Evolutionary conservation across 2,113 vertebrate species (phyloP), one percentile per base, ranked within the genome.

Genomic region (Syngnathoides biaculeatus): DNA sequence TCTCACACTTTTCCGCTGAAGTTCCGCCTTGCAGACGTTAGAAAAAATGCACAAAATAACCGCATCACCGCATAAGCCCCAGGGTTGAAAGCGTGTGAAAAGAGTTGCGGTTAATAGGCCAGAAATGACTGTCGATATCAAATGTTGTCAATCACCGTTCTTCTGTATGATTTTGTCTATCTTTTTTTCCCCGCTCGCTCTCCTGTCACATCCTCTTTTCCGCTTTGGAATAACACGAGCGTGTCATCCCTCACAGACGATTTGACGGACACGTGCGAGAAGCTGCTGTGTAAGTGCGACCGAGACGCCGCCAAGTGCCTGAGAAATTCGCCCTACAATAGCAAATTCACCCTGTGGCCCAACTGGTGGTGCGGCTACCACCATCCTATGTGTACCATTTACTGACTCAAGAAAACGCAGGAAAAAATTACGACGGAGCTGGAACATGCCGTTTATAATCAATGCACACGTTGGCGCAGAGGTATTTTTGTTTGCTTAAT

Each of bases 231-330:
- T 69, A 8, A 67, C 5, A 17, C 12, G 38, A 67, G 24, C 68
- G 11, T 73, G 43, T 84, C 79, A 47, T 88, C 79, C 71, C 3
- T 91, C 93, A 72, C 89, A 98, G 97, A 93, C 77, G 84, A 92
- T 7, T 64, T 92, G 67, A 75, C 91, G 76, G 91, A 95, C 78
- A 84, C 45, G 22, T 98, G 97, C 81, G 91, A 95, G 78, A 92
- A 92, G 81, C 84, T 94, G 63, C 75, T 94, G 40, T 98, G 96
- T 87, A 85, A 88, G 30, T 98, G 97, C 79, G 95, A 98, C 91
- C 88, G 84, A 80, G 89, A 95, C 62, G 84, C 92, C 24, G 94
- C 93, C 56, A 85, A 85, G 61, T 98, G 96, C 67, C 87, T 96
- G 75, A 84, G 89, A 65, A 81, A 80, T 74, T 88, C 94, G 0